Base-by-base conservation (phyloP, 2,113 vertebrate species). In the Ploceus nigricollis region DNA sequence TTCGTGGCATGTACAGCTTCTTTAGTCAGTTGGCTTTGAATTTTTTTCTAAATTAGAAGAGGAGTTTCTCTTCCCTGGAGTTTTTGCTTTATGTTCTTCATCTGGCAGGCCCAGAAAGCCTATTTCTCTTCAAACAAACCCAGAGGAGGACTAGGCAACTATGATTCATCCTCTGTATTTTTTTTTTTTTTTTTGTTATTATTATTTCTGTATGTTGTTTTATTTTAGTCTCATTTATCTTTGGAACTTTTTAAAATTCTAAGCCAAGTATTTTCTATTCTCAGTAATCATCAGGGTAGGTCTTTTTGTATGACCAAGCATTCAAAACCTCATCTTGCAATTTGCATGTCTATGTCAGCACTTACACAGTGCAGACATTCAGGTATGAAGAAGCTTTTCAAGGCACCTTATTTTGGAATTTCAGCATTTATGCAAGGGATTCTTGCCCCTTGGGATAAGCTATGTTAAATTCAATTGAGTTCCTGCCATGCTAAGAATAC, bases 51-150 rank as follows among this genome's bases (percentile, higher is more conserved):
- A 87, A 82, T 82, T 60, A 54, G 61, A 53, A 85, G 76, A 48
- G 40, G 40, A 42, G 40, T 42, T 42, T 42, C 40, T 42, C 37
- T 57, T 76, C 22, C 37, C 7, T 10, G 22, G 25, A 53, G 79
- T 85, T 81, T 93, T 70, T 82, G 22, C 57, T 91, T 61, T 39
- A 37, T 50, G 16, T 37, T 28, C 42, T 93, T 93, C 48, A 64
- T 65, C 58, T 88, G 76, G 50, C 45, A 79, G 69, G 82, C 77
- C 51, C 60, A 57, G 33, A 78, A 96, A 87, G 45, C 28, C 13
- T 27, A 31, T 37, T 96, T 95, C 86, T 87, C 37, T 51, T 94
- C 70, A 88, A 88, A 90, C 21, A 51, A 76, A 89, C 61, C 69
- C 56, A 79, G 84, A 31, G 1, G 7, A 77, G 48, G 40, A 77